Evolutionary conservation across 64 coral and sea anemone species (phyloP), one percentile per base, ranked within the genome.

Genomic region (Montipora efflorescens): DNA sequence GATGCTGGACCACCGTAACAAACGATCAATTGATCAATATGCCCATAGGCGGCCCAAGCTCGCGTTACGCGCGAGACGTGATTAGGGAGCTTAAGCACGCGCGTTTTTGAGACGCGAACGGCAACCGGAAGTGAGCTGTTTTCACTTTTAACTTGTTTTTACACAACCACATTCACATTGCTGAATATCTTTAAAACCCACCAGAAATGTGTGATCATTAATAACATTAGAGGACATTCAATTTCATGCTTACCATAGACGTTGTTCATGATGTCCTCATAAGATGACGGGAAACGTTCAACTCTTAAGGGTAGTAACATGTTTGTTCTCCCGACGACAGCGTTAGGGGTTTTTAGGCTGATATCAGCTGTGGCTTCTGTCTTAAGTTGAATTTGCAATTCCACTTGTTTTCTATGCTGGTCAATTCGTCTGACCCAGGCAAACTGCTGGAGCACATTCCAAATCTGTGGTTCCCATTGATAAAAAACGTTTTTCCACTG

Each of bases 401-500:
- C 59, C 7, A 93, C 49, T 75, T 93, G 59, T 8, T 79, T 79
- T 11, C 4, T 43, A 7, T 20, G 25, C 3, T 81, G 77, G 45
- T 87, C 16, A 36, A 53, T 28, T 20, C 84, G 76, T 15, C 25
- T 48, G 8, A 93, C 15, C 49, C 74, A 93, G 15, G 73, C 82
- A 73, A 88, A 88, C 19, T 47, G 15, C 25, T 93, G 92, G 12
- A 93, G 18, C 2, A 64, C 69, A 47, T 93, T 87, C 84, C 62
- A 68, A 21, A 93, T 70, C 84, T 93, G 92, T 14, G 84, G 84
- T 59, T 93, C 75, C 23, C 73, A 93, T 43, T 93, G 55, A 0
- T 80, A 71, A 5, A 88, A 59, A 18, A 88, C 49, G 6, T 51
- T 78, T 44, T 47, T 81, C 75, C 75, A 81, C 15, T 74, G 4